A percentile compares a stretch with the other conserved stretches of the same genome.
Evolutionary conservation across 2,888 invertebrate species (phyloP).

Genomic region (Plemyria rubiginata): DNA sequence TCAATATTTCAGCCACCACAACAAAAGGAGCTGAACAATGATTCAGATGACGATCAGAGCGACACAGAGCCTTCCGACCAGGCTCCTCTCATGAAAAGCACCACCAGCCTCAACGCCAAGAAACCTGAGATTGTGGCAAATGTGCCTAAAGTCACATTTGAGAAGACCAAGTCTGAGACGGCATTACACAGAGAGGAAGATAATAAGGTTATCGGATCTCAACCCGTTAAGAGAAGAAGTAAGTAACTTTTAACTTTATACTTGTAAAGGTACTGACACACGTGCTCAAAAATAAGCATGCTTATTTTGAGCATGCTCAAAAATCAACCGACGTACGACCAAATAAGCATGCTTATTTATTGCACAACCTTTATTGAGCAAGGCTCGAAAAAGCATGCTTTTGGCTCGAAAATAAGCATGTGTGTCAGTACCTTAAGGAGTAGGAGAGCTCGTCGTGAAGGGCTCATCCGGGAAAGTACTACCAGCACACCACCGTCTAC

Average conservation of each 20-base stretch:
- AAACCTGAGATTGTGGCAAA: constrained; percentile 78
- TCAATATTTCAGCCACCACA: constrained; percentile 58
- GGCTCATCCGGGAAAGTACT: too few species aligned
- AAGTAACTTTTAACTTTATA: constrained; percentile 47
- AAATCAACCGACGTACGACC: too few species aligned
- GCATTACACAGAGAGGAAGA: constrained; percentile 51
- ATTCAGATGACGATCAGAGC: constrained; percentile 72
- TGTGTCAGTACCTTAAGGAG: too few species aligned
- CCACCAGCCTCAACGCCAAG: constrained; percentile 62
- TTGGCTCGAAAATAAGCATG: too few species aligned
- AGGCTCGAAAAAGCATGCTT: too few species aligned
- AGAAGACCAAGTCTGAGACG: constrained; percentile 57
- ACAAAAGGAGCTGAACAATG: constrained; percentile 53
- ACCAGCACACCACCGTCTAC: too few species aligned
- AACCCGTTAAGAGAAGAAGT: constrained; percentile 79
- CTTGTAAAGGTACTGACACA: too few species aligned
- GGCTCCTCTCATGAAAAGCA: constrained; percentile 78
- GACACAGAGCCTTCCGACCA: constrained; percentile 77
- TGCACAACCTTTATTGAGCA: too few species aligned
- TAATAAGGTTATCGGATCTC: constrained; percentile 66
- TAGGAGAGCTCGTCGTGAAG: too few species aligned
- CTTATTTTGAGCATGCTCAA: too few species aligned
- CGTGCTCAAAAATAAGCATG: too few species aligned
- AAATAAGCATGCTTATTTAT: too few species aligned
- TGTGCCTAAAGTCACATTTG: constrained; percentile 69